A percentile compares a stretch with the other conserved stretches of the same genome.
Conservation (phyloP, 2,888 invertebrate species). For the Calliscelio sp. region DNA sequence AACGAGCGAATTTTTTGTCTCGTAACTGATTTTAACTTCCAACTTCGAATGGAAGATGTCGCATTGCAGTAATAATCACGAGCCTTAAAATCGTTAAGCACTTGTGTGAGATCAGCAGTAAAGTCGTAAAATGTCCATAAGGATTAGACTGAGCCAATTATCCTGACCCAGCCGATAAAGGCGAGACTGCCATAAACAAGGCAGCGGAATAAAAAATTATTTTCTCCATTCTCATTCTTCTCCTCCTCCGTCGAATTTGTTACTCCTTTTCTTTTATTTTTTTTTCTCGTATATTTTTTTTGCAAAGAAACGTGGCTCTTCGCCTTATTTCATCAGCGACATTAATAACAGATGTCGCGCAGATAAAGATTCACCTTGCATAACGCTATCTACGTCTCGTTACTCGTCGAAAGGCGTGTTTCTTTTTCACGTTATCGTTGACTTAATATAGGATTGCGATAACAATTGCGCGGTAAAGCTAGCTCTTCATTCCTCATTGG, state of each 20-base stretch:
- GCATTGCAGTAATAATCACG: slow-evolving; percentile 50
- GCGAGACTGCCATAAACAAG: slow-evolving; percentile 52
- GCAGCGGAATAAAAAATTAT: slow-evolving; percentile 19
- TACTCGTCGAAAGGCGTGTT: slow-evolving; percentile 70
- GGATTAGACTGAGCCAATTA: slow-evolving; percentile 73
- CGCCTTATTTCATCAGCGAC: slow-evolving; percentile 61
- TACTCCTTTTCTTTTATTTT: background rate
- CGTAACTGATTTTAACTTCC: slow-evolving; percentile 17
- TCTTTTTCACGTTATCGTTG: slow-evolving; percentile 67
- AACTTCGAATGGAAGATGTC: slow-evolving; percentile 26
- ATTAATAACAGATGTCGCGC: slow-evolving; percentile 72
- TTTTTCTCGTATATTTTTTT: no score
- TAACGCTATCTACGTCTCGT: slow-evolving; percentile 60
- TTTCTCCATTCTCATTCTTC: slow-evolving; percentile 9
- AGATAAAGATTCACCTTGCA: slow-evolving; percentile 72
- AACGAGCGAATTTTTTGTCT: background rate
- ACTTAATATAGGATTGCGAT: slow-evolving; percentile 69
- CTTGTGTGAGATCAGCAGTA: slow-evolving; percentile 51
- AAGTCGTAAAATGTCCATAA: slow-evolving; percentile 64
- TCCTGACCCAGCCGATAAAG: slow-evolving; percentile 62
- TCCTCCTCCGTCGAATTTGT: slow-evolving; percentile 18
- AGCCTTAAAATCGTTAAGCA: slow-evolving; percentile 48
- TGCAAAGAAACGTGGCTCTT: background rate
- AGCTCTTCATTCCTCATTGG: slow-evolving; percentile 66
- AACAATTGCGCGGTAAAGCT: slow-evolving; percentile 64